These are phyloP conservation scores for Philotrypesis tridentata DNA, from an alignment of 1,140 invertebrate genomes.

Conservation along the genomic window DNA sequence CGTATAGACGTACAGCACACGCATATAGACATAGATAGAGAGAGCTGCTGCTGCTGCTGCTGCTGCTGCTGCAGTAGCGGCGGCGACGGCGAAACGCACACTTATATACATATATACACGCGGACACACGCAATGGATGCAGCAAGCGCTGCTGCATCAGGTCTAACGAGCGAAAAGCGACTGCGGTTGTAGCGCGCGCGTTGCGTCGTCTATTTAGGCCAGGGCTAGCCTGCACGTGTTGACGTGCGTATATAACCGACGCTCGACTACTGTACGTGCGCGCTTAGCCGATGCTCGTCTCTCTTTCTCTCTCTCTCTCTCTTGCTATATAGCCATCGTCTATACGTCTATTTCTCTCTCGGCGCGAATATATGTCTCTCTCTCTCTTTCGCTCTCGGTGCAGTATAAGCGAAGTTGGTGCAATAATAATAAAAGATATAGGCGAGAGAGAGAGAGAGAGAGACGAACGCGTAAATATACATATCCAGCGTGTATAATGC, in stretches of 20 bases:
- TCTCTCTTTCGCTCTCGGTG: not conserved
- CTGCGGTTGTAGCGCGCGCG: slow-evolving; percentile 22
- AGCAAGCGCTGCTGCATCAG: slow-evolving; percentile 38
- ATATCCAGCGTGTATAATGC: too few species aligned
- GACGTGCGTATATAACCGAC: slow-evolving; percentile 48
- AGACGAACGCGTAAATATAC: not conserved
- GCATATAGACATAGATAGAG: too few species aligned
- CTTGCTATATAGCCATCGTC: too few species aligned
- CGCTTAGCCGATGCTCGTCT: too few species aligned
- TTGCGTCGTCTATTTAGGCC: slow-evolving; percentile 64
- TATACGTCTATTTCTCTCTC: too few species aligned
- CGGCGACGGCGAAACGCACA: too few species aligned
- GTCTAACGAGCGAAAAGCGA: slow-evolving; percentile 48
- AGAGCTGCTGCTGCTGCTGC: too few species aligned
- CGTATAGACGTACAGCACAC: too few species aligned
- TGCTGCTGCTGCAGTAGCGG: too few species aligned
- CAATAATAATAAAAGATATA: not conserved
- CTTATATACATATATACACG: not conserved
- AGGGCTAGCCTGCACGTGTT: slow-evolving; percentile 62
- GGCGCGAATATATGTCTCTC: too few species aligned
- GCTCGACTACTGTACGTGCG: slow-evolving; percentile 21
- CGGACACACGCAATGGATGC: slow-evolving; percentile 34
- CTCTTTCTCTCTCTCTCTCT: not conserved
- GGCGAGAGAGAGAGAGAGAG: not conserved
- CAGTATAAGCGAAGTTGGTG: not conserved